A percentile compares a stretch with the other conserved stretches of the same genome.
Evolutionary conservation across 2,797 vertebrate species (phyloP).

Genomic region (Astyanax mexicanus): DNA sequence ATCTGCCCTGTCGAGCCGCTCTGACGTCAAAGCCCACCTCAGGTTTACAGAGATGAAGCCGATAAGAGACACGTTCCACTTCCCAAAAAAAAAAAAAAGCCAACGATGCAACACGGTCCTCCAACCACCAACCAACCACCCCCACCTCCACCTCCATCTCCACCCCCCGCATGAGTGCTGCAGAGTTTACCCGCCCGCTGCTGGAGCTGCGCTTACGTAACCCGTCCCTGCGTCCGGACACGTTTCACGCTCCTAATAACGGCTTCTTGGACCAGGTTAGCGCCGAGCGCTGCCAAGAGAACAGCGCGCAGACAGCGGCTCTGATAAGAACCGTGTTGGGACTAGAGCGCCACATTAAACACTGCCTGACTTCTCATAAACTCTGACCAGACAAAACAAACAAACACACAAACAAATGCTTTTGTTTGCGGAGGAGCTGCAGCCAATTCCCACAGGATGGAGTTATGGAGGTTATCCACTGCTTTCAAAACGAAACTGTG

Average conservation of each 20-base stretch:
- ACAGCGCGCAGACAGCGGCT: conserved; percentile 3
- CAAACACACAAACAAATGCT: conserved; percentile 15
- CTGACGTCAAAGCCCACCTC: conserved; percentile 30
- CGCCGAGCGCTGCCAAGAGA: not conserved
- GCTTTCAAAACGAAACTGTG: not conserved
- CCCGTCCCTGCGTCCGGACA: not conserved
- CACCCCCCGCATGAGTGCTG: too few relatives aligned
- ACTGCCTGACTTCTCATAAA: not conserved
- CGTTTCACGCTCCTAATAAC: conserved; percentile 5
- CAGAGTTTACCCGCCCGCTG: not conserved
- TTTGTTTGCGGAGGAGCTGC: not conserved
- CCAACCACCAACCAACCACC: not conserved
- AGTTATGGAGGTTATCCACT: not conserved
- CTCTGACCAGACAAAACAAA: conserved; percentile 6
- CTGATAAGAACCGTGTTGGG: not conserved
- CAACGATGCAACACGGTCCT: conserved; percentile 3
- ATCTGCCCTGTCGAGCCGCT: conserved; percentile 15
- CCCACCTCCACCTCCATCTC: too few relatives aligned
- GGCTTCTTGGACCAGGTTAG: conserved; percentile 18
- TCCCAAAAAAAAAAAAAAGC: not conserved
- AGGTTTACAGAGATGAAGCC: conserved; percentile 27
- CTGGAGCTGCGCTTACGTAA: not conserved
- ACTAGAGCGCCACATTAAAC: conserved; percentile 3
- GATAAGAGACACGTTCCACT: conserved; percentile 4
- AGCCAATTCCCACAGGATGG: not conserved